Evolutionary conservation across 2,797 vertebrate species (phyloP), one percentile per base, ranked within the genome.

Genomic region (Threskiornis aethiopicus): DNA sequence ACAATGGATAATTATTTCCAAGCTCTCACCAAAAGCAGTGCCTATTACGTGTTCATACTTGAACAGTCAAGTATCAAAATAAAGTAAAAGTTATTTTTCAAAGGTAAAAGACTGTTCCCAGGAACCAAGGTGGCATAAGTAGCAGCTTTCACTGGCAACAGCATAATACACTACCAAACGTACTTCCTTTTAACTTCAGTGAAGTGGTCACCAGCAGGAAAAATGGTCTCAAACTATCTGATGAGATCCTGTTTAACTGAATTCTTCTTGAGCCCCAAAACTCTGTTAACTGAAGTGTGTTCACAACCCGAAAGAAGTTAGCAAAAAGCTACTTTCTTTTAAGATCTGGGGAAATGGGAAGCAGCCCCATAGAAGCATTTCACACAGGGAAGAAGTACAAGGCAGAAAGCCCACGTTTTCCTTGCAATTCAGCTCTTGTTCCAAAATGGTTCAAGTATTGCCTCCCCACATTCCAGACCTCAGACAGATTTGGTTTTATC

Each of bases 271-370:
- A 62, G 14, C 18, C 41, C 41, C 58, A 35, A 31, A 76, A 19
- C 28, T 28, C 44, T 41, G 13, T 29, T 71, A 52, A 80, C 8
- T 73, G 46, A 80, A 15, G 5, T 13, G 18, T 21, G 24, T 5
- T 75, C 47, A 25, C 31, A 83, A 33, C 12, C 11, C 1, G 0
- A 49, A 44, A 1, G 0, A 28, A 20, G 31, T 8, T 1, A 17
- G n/a, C 57, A 80, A 71, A 82, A 61, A 80, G 28, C 39, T 55
- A 4, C 33, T 84, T 31, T 44, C 47, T 15, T 70, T 69, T 31
- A 80, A 51, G 18, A 29, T 54, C 37, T 41, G 25, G 7, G 31
- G 59, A 73, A 61, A 82, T 2, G 5, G 46, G 67, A 73, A 91
- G 39, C 28, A 79, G 62, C 19, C 25, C 29, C 67, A 51, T 4